A percentile compares a stretch with the other conserved stretches of the same genome.
Conservation (phyloP, 2,888 invertebrate genomes). For the Blomia tropicalis region DNA sequence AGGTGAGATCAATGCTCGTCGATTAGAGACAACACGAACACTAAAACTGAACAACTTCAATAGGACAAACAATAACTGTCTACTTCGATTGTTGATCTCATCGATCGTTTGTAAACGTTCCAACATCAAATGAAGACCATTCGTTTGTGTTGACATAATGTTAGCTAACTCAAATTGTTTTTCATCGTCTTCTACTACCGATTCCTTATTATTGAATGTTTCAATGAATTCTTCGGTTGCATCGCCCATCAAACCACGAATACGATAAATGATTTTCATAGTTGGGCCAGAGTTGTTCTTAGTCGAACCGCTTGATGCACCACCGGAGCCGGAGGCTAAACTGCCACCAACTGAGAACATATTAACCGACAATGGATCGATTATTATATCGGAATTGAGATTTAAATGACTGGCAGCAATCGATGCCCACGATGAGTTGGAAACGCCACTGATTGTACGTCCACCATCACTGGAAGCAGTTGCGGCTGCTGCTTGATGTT, state of each 20-base stretch:
- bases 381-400: not conserved
- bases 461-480: not conserved
- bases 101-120: slow-evolving; percentile 60
- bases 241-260: slow-evolving; percentile 91
- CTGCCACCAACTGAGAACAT: not conserved
- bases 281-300: slow-evolving; percentile 51
- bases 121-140: slow-evolving; percentile 48
- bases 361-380: not conserved
- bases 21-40: slow-evolving; percentile 69
- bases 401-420: slow-evolving; percentile 40
- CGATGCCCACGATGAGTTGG: not conserved
- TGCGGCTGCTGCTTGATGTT: not conserved
- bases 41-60: slow-evolving; percentile 74
- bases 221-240: slow-evolving; percentile 98
- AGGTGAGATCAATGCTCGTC: slow-evolving; percentile 70
- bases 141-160: slow-evolving; percentile 51
- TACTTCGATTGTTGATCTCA: slow-evolving; percentile 60
- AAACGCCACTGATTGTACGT: not conserved
- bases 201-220: slow-evolving; percentile 64
- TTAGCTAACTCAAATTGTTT: slow-evolving; percentile 80
- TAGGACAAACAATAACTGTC: slow-evolving; percentile 70
- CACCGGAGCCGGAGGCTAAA: not conserved
- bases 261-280: slow-evolving; percentile 92
- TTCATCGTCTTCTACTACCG: slow-evolving; percentile 79
- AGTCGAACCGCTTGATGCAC: not conserved